phyloP scores from a whole-genome alignment of 2,797 vertebrate species.

The Pachyuromys duprasi region DNA sequence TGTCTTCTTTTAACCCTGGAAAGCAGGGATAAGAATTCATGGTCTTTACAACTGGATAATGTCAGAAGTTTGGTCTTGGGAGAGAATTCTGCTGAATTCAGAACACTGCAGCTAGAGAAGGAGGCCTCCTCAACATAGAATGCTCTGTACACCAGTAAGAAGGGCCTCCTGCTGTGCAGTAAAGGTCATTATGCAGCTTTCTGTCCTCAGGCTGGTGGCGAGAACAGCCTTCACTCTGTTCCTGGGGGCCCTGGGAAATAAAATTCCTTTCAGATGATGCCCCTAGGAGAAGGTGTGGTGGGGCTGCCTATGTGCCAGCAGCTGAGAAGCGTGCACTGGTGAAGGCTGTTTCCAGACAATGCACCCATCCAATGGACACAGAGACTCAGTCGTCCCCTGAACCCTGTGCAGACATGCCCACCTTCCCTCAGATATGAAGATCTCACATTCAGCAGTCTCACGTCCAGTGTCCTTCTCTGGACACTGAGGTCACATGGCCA shows the following conservation, averaged over 20 bases:
- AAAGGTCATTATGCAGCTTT: neutral
- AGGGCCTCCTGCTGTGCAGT: neutral
- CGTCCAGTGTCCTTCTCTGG: neutral
- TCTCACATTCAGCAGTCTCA: neutral
- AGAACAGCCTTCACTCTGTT: neutral
- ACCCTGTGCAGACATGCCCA: accelerated
- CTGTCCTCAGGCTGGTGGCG: neutral
- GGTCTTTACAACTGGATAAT: neutral
- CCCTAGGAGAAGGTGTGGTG: neutral
- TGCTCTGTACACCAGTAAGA: accelerated
- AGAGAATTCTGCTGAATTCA: neutral
- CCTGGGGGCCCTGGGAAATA: no score
- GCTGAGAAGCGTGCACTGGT: neutral
- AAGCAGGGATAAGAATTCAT: neutral
- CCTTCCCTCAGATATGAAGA: neutral
- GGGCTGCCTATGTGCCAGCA: neutral
- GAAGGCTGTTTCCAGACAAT: neutral
- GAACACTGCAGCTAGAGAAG: neutral
- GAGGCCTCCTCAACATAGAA: neutral
- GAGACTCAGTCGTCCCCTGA: neutral
- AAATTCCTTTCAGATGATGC: accelerated
- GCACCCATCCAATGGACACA: neutral
- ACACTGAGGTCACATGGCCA: no score
- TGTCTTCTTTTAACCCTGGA: neutral
- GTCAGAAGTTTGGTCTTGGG: neutral